A percentile compares a stretch with the other conserved stretches of the same genome.
Evolutionary conservation across 2,113 vertebrate genomes (phyloP).

Genomic region (Picathartes gymnocephalus): DNA sequence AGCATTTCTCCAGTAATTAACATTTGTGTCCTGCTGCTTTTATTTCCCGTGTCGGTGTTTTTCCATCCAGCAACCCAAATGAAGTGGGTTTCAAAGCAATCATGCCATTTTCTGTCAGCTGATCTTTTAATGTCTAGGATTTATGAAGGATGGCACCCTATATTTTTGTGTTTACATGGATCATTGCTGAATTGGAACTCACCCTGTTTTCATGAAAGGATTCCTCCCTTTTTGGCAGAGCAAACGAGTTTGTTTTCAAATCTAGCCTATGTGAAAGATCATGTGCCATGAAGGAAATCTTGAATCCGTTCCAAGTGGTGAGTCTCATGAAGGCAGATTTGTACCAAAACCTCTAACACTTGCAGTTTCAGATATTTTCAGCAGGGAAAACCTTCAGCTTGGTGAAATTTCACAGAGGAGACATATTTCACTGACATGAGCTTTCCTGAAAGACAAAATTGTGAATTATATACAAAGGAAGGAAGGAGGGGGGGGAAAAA

Average conservation of each 20-base stretch:
- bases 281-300: background rate
- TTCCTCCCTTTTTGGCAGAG: conserved; percentile 33
- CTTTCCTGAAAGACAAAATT: background rate
- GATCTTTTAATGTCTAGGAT: conserved; percentile 15
- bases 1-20: background rate
- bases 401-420: background rate
- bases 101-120: background rate
- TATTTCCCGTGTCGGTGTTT: background rate
- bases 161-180: conserved; percentile 34
- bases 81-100: background rate
- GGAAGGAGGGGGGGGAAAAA: accelerated
- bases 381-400: conserved; percentile 20
- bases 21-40: background rate
- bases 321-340: conserved; percentile 17
- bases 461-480: conserved; percentile 19
- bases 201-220: background rate
- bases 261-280: conserved; percentile 24
- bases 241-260: background rate
- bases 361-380: conserved; percentile 37
- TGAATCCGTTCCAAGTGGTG: background rate
- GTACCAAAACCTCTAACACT: conserved; percentile 48
- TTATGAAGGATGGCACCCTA: background rate
- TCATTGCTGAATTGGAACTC: conserved; percentile 11
- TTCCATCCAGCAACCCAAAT: background rate
- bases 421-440: conserved; percentile 4